Percentiles rank a stretch among this genome's conserved stretches.
Evolutionary conservation across 1,140 invertebrate species (phyloP).

Genomic region (Vollenhovia emeryi): DNA sequence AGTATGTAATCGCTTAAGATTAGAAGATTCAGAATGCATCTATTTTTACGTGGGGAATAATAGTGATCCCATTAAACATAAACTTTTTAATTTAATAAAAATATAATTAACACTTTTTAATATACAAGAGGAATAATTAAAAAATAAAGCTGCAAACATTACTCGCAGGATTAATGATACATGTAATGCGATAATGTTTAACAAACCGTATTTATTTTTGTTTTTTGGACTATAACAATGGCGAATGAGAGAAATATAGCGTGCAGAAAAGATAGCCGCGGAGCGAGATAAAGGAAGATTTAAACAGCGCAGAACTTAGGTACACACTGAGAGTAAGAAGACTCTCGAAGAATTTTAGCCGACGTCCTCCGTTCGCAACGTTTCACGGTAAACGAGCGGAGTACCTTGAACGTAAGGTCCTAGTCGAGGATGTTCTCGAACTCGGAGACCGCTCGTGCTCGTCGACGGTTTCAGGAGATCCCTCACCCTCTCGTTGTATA

Average conservation of each 20-base stretch:
- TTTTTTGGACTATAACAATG: constrained; percentile 21
- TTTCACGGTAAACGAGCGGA: constrained; percentile 27
- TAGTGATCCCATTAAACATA: background rate
- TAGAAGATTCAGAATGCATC: background rate
- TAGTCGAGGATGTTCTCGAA: constrained; percentile 93
- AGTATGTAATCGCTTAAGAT: background rate
- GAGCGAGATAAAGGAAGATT: constrained; percentile 13
- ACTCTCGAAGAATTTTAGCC: constrained; percentile 32
- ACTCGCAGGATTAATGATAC: background rate
- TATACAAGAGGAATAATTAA: background rate
- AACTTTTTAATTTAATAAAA: background rate
- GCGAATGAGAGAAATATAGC: background rate
- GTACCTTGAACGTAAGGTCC: constrained; percentile 96
- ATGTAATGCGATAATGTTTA: constrained; percentile 9
- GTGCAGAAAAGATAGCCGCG: background rate
- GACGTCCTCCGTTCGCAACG: background rate
- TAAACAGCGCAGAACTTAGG: constrained; percentile 28
- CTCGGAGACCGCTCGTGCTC: constrained; percentile 88
- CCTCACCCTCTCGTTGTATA: constrained; percentile 94
- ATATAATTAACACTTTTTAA: background rate
- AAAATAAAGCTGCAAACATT: background rate
- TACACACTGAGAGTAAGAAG: constrained; percentile 39
- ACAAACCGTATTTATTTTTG: background rate
- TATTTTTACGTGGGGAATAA: background rate
- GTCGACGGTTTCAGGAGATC: constrained; percentile 89